Evolutionary conservation across 2,113 vertebrate genomes (phyloP).

Genomic region (Centropus bengalensis): DNA sequence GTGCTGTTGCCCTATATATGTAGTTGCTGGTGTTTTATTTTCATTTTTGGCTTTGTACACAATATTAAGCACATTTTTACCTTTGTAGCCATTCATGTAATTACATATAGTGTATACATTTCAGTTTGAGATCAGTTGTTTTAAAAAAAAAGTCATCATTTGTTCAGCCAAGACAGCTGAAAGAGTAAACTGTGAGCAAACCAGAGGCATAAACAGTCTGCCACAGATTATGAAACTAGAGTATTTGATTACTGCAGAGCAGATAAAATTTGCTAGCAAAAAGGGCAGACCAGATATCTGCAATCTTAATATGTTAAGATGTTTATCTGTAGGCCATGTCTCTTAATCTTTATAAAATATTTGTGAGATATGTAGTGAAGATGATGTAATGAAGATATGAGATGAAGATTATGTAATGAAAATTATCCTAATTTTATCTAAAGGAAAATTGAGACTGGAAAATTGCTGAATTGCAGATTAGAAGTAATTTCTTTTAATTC

Average conservation of each 20-base stretch:
- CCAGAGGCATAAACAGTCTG: not conserved
- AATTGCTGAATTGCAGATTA: not conserved
- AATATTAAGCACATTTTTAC: not conserved
- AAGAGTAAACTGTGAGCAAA: not conserved
- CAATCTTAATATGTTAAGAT: not conserved
- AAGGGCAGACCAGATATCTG: not conserved
- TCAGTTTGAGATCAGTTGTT: not conserved
- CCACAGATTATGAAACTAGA: not conserved
- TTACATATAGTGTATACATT: not conserved
- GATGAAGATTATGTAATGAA: not conserved
- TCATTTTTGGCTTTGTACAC: not conserved
- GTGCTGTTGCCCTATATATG: not conserved
- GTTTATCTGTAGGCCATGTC: not conserved
- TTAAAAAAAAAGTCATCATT: not conserved
- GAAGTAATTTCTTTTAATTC: not conserved
- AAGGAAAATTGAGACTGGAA: not conserved
- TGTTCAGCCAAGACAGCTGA: not conserved
- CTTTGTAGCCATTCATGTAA: not conserved
- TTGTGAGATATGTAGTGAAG: not conserved
- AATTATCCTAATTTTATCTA: not conserved
- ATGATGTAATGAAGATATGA: not conserved
- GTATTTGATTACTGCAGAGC: not conserved
- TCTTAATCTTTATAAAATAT: not conserved
- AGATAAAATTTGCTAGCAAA: not conserved
- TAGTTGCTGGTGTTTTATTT: not conserved